Evolutionary conservation across 1,140 invertebrate genomes (phyloP).

Genomic region (Argopecten irradians): DNA sequence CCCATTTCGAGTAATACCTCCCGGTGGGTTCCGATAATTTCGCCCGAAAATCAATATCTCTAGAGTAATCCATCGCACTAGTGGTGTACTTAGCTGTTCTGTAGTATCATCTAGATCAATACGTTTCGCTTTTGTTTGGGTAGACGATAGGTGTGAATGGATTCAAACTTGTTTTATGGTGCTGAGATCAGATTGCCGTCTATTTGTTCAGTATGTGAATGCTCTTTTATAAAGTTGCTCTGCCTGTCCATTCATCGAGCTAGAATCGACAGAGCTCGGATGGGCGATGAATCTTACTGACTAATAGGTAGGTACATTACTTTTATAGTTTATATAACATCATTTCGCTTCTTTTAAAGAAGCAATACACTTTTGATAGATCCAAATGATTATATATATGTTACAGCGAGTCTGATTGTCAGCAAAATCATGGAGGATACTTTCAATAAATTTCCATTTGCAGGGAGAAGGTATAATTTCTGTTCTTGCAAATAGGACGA

Average conservation of each 20-base stretch:
- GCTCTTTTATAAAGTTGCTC: background rate
- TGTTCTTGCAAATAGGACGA: too few relatives aligned
- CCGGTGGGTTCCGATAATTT: background rate
- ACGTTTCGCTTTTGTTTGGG: background rate
- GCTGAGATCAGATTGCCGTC: background rate
- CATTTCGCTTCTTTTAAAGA: too few relatives aligned
- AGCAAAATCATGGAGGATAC: too few relatives aligned
- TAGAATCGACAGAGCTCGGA: background rate
- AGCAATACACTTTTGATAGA: too few relatives aligned
- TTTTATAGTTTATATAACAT: too few relatives aligned
- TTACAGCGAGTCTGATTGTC: too few relatives aligned
- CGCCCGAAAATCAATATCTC: slow-evolving; percentile 8
- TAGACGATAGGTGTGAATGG: background rate
- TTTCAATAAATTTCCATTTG: too few relatives aligned
- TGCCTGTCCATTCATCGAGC: background rate
- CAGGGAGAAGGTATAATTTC: too few relatives aligned
- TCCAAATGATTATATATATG: too few relatives aligned
- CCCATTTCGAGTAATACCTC: background rate
- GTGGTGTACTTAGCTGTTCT: background rate
- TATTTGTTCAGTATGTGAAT: background rate
- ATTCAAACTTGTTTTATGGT: background rate
- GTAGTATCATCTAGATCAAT: background rate
- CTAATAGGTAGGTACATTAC: too few relatives aligned
- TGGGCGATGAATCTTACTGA: too few relatives aligned
- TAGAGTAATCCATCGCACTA: background rate